These are phyloP conservation scores for Petroica traversi DNA, from an alignment of 2,113 vertebrate genomes.

Conservation along the genomic window DNA sequence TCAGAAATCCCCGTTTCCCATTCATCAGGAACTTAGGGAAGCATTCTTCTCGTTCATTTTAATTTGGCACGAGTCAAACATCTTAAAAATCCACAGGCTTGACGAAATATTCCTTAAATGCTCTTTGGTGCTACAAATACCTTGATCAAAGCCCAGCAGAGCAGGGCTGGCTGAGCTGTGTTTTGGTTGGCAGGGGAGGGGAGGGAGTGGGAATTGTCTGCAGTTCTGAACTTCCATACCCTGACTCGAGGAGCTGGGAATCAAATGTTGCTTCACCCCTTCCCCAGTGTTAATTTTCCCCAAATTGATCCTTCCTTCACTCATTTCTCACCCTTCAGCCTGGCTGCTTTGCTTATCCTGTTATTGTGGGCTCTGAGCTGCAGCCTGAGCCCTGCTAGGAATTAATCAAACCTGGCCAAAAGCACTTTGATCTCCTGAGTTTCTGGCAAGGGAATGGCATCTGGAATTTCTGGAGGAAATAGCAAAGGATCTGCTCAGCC, in stretches of 20 bases:
- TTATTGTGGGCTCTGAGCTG: neutral
- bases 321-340: neutral
- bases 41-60: neutral
- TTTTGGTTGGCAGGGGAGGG: neutral
- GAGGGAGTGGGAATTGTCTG: neutral
- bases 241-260: neutral
- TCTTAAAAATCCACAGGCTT: neutral
- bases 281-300: neutral
- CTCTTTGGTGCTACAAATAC: neutral
- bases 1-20: neutral
- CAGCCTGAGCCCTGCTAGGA: neutral
- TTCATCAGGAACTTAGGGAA: neutral
- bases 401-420: neutral
- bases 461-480: neutral
- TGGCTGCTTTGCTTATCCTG: neutral
- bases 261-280: neutral
- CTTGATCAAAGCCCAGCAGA: neutral
- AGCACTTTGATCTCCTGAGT: neutral
- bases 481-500: neutral
- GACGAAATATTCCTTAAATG: neutral
- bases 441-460: neutral
- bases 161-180: fast-evolving
- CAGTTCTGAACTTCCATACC: neutral
- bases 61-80: neutral
- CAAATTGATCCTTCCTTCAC: neutral